phyloP scores from a whole-genome alignment of 2,888 invertebrate species.

The Incurvaria masculella region DNA sequence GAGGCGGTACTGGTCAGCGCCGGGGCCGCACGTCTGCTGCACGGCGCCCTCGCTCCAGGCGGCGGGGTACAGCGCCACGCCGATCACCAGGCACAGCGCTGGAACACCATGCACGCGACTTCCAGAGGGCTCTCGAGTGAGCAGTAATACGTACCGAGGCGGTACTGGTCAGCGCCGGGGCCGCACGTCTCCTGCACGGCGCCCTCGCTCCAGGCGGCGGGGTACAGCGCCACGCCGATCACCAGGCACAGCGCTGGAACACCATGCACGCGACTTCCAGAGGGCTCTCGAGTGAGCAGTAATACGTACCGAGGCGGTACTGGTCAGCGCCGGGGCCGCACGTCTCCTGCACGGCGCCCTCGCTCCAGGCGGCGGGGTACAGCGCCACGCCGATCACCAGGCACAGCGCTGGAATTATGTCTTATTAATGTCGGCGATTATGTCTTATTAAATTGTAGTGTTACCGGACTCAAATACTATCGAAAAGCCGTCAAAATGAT shows the following conservation, averaged over 20 bases:
- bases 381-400: slow-evolving; percentile 86
- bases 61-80: slow-evolving; percentile 85
- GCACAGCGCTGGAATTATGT: slow-evolving; percentile 66
- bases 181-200: background rate
- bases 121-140: too few species aligned
- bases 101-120: too few species aligned
- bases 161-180: slow-evolving; percentile 58
- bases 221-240: slow-evolving; percentile 84
- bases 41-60: slow-evolving; percentile 74
- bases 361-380: slow-evolving; percentile 91
- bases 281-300: too few species aligned
- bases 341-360: slow-evolving; percentile 75
- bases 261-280: too few species aligned
- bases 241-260: slow-evolving; percentile 81
- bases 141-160: slow-evolving; percentile 38
- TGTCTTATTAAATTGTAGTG: too few species aligned
- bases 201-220: slow-evolving; percentile 85
- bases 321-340: slow-evolving; percentile 82
- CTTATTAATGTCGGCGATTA: background rate
- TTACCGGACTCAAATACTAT: too few species aligned
- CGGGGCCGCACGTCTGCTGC: background rate
- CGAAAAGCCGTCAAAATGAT: too few species aligned
- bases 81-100: slow-evolving; percentile 86
- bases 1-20: slow-evolving; percentile 62
- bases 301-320: slow-evolving; percentile 54